A percentile compares a stretch with the other conserved stretches of the same genome.
phyloP scores from a whole-genome alignment of 2,113 vertebrate genomes.

The Pedionomus torquatus region DNA sequence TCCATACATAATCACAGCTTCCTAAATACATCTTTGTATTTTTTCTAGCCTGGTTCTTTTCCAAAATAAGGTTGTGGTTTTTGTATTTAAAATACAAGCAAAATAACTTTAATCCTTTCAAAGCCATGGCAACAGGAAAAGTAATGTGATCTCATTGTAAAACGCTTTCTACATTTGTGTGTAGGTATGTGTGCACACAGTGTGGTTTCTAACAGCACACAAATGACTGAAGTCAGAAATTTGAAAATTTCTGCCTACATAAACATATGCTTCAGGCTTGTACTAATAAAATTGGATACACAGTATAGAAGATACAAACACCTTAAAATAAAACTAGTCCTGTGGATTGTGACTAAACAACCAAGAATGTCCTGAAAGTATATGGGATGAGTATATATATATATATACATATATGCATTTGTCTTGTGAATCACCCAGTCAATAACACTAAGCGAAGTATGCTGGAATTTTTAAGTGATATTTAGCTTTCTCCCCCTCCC shows the following conservation, averaged over 20 bases:
- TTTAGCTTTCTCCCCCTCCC: neutral
- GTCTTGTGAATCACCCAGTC: neutral
- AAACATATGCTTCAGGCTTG: neutral
- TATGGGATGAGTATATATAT: neutral
- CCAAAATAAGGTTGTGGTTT: neutral
- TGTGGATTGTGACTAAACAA: neutral
- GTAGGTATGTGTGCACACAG: neutral
- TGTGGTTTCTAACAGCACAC: neutral
- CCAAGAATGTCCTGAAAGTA: neutral
- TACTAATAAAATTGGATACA: neutral
- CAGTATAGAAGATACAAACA: neutral
- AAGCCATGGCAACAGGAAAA: neutral
- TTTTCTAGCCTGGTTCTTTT: neutral
- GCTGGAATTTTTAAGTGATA: neutral
- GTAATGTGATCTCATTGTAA: neutral
- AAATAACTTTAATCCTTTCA: neutral
- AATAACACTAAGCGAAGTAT: neutral
- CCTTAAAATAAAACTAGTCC: neutral
- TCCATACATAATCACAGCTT: neutral
- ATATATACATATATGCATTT: neutral
- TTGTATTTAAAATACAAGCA: neutral
- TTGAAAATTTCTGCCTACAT: neutral
- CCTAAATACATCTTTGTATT: neutral
- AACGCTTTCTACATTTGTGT: neutral
- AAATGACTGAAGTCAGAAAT: neutral